A percentile compares a stretch with the other conserved stretches of the same genome.
Evolutionary conservation across 2,797 vertebrate genomes (phyloP).

Genomic region (Microctenopoma steveboyesi): DNA sequence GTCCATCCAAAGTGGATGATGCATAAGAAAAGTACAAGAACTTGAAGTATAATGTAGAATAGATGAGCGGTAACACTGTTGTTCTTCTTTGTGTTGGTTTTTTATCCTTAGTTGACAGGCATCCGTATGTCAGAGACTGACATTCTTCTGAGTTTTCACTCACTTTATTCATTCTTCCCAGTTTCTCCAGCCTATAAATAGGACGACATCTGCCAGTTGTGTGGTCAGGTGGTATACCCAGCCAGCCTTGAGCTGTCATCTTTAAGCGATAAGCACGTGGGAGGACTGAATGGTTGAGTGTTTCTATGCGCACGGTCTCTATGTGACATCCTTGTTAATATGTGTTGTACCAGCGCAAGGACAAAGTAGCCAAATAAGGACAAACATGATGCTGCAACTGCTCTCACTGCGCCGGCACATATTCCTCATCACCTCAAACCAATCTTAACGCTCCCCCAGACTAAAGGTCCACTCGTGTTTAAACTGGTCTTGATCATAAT

Average conservation of each 20-base stretch:
- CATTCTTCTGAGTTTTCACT: conserved; percentile 35
- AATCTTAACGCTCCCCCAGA: conserved; percentile 15
- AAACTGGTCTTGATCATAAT: conserved; percentile 45
- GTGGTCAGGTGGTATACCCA: conserved; percentile 62
- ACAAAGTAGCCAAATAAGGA: conserved; percentile 62
- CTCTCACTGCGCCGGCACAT: conserved; percentile 30
- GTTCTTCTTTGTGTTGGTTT: not conserved
- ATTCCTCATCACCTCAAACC: conserved; percentile 37
- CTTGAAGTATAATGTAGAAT: not conserved
- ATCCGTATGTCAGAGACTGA: conserved; percentile 19
- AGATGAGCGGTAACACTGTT: not conserved
- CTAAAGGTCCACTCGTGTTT: conserved; percentile 45
- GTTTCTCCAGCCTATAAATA: conserved; percentile 61
- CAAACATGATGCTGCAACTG: conserved; percentile 62
- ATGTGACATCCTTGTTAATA: conserved; percentile 58
- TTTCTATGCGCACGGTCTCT: conserved; percentile 38
- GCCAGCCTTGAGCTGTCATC: conserved; percentile 65
- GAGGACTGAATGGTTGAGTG: conserved; percentile 46
- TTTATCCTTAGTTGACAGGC: conserved; percentile 11
- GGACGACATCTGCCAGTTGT: conserved; percentile 58
- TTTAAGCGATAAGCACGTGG: conserved; percentile 57
- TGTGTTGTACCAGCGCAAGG: conserved; percentile 60
- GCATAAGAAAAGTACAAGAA: conserved; percentile 1
- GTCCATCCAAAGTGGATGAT: not conserved
- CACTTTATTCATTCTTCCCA: conserved; percentile 33